phyloP scores from a whole-genome alignment of 2,888 invertebrate species.

The Ecliptopera silaceata region DNA sequence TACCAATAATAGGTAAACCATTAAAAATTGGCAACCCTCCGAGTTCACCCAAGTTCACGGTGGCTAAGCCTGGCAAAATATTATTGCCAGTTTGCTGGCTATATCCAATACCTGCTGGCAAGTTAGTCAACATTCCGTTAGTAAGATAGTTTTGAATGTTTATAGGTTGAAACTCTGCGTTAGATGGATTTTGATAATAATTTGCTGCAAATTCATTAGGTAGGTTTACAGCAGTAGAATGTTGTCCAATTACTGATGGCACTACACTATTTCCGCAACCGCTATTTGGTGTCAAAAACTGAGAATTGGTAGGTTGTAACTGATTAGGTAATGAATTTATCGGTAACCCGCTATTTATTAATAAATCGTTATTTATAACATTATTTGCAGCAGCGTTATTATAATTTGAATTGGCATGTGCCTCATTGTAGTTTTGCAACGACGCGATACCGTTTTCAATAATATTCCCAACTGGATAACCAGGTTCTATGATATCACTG shows the following conservation, averaged over 20 bases:
- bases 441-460: conserved; percentile 11
- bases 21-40: conserved; percentile 47
- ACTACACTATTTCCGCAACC: background rate
- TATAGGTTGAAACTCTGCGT: background rate
- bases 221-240: background rate
- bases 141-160: conserved; percentile 4
- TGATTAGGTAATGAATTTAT: conserved; percentile 8
- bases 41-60: conserved; percentile 42
- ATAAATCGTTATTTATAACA: conserved; percentile 1
- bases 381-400: conserved; percentile 4
- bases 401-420: background rate
- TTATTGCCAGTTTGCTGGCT: conserved; percentile 18
- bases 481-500: conserved; percentile 10
- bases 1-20: conserved; percentile 51
- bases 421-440: conserved; percentile 9
- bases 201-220: background rate
- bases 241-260: background rate
- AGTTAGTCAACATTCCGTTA: conserved; percentile 2
- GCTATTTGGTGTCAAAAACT: background rate
- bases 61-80: conserved; percentile 9
- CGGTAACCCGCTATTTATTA: conserved; percentile 24
- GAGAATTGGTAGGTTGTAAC: background rate
- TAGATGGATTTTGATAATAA: background rate
- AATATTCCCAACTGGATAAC: conserved; percentile 8
- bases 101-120: background rate